phyloP scores from a whole-genome alignment of 2,888 invertebrate species.

The Limnephilus lunatus region DNA sequence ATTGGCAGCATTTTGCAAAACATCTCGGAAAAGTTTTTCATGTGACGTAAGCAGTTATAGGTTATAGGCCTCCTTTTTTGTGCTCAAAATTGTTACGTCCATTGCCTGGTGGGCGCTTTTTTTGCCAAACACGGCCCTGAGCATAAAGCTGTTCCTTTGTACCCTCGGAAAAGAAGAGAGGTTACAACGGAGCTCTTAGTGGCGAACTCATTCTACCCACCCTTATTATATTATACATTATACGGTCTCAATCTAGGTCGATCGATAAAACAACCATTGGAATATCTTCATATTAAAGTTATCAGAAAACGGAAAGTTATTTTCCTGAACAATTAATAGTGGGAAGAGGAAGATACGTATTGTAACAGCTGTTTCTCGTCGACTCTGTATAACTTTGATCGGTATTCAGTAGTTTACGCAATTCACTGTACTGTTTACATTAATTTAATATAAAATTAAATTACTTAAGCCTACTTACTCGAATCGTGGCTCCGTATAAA shows the following conservation, averaged over 20 bases:
- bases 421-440: not conserved
- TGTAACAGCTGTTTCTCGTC: not conserved
- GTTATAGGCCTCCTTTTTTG: no score
- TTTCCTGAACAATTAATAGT: not conserved
- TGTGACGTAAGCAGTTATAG: no score
- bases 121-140: no score
- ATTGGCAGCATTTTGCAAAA: no score
- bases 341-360: no score
- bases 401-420: not conserved
- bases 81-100: no score
- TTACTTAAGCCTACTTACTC: not conserved
- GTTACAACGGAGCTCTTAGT: not conserved
- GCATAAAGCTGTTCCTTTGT: not conserved
- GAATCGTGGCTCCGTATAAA: not conserved
- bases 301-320: not conserved
- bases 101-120: no score
- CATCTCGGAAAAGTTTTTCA: no score
- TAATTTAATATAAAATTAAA: not conserved
- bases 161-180: not conserved
- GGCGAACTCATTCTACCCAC: not conserved
- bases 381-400: not conserved
- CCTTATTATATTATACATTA: not conserved
- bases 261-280: constrained; percentile 3
- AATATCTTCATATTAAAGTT: constrained; percentile 3
- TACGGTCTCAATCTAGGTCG: not conserved